A percentile compares a stretch with the other conserved stretches of the same genome.
Evolutionary conservation across 2,888 invertebrate species (phyloP).

Genomic region (Caenorhabditis sp.): DNA sequence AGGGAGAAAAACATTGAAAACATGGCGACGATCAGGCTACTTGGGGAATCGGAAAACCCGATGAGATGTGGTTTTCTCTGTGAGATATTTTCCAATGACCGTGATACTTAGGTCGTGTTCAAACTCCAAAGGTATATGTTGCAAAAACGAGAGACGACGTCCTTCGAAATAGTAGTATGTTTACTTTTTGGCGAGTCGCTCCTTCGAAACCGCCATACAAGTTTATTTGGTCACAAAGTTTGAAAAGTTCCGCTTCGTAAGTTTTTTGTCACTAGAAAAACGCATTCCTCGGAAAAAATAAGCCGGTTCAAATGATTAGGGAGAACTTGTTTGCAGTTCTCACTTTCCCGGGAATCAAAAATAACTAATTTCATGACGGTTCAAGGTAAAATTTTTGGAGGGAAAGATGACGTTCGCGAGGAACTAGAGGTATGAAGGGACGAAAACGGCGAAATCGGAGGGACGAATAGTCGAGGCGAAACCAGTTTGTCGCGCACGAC

Average conservation of each 20-base stretch:
- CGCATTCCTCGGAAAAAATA: slow-evolving; percentile 13
- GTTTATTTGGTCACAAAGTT: slow-evolving; percentile 34
- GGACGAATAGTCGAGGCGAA: slow-evolving; percentile 5
- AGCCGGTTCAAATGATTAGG: slow-evolving; percentile 13
- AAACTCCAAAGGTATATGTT: slow-evolving; percentile 7
- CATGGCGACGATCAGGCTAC: not conserved
- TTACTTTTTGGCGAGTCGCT: slow-evolving; percentile 24
- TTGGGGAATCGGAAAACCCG: not conserved
- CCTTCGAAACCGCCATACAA: slow-evolving; percentile 31
- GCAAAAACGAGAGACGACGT: slow-evolving; percentile 16
- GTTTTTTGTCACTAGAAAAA: slow-evolving; percentile 6
- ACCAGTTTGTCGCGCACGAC: slow-evolving; percentile 47
- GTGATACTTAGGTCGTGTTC: slow-evolving; percentile 1
- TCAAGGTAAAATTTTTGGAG: not conserved
- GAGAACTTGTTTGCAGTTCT: slow-evolving; percentile 6
- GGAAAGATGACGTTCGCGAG: slow-evolving; percentile 14
- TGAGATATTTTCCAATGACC: not conserved
- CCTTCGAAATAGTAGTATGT: slow-evolving; percentile 35
- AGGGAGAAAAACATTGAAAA: not conserved
- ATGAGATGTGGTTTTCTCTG: not conserved
- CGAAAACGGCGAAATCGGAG: slow-evolving; percentile 12
- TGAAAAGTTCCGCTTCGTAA: slow-evolving; percentile 40
- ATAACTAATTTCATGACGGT: not conserved
- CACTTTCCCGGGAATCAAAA: not conserved
- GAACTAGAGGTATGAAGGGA: slow-evolving; percentile 36